Percentiles rank a stretch among this genome's conserved stretches.
Conservation (phyloP, 2,888 invertebrate species). For the Catonia carolina region DNA sequence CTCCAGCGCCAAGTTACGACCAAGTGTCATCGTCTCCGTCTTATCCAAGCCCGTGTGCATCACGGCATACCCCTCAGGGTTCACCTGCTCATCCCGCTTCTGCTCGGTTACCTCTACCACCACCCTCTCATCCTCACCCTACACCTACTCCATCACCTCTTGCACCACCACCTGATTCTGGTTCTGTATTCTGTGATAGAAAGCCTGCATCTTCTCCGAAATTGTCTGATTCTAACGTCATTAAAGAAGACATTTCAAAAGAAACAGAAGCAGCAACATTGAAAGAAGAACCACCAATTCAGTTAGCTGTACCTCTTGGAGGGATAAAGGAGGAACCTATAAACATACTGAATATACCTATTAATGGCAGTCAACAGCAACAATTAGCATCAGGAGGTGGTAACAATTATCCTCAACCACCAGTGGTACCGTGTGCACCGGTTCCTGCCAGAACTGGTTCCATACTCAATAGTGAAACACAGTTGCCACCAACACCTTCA, state of each 20-base stretch:
- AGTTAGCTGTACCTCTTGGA: too few species aligned
- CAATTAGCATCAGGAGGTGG: background rate
- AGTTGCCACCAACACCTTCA: conserved; percentile 19
- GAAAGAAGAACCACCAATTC: too few species aligned
- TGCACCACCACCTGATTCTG: background rate
- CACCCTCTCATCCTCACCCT: background rate
- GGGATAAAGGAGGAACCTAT: too few species aligned
- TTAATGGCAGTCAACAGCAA: too few species aligned
- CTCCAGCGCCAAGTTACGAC: background rate
- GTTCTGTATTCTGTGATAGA: background rate
- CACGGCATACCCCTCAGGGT: conserved; percentile 7
- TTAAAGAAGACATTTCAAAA: too few species aligned
- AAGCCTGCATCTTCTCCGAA: background rate
- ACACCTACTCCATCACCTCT: background rate
- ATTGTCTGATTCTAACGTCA: too few species aligned
- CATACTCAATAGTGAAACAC: too few species aligned
- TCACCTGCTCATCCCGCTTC: background rate
- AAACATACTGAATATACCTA: too few species aligned
- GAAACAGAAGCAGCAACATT: too few species aligned
- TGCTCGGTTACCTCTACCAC: conserved; percentile 22
- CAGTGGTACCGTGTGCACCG: background rate
- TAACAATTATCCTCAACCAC: background rate
- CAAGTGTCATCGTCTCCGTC: background rate
- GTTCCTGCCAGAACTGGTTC: conserved; percentile 3
- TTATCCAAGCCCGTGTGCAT: background rate